Base-by-base conservation (phyloP, 2,888 invertebrate genomes). In the Pseudeuparius sepicola region DNA sequence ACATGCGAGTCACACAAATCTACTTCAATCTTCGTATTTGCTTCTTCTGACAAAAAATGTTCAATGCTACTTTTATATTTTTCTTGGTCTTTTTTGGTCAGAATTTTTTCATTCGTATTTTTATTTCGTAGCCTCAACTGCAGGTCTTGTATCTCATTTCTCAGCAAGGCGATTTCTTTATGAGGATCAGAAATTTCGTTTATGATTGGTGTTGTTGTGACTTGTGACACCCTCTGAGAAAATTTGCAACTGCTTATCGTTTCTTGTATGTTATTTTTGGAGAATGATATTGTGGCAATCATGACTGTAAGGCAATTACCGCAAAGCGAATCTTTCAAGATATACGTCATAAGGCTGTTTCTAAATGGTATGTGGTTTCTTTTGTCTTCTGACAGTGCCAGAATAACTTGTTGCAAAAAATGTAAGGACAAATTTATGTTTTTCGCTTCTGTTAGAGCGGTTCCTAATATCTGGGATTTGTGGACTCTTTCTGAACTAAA, bases 401-500 rank as follows among this genome's bases (percentile, higher is more conserved):
- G 47, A 17, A 63, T 63, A 1, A 64, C 68, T 55, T 69, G 68
- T 49, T 71, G 68, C 45, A 71, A 49, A 54, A 64, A 70, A 54
- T 70, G 69, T 29, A 70, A 55, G 12, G 69, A 70, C 37, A 69
- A 55, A 49, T 71, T 71, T 43, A 71, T 71, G 47, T 66, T 61
- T 45, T 66, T 65, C 4, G 69, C 68, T 50, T 71, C 70, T 25
- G 54, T 59, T 29, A 69, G 50, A 17, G 62, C 57, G 28, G 59
- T 56, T 16, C 68, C 68, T 17, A 59, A 60, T 35, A 66, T 61
- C 16, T 60, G 55, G 26, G 63, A 61, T 49, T 68, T 70, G 45
- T 62, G 57, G 15, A 69, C 61, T 24, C 69, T 56, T 48, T 70
- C 69, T 2, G 69, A 70, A 34, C 68, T 68, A 45, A 34, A 47